Evolutionary conservation across 2,113 vertebrate genomes (phyloP).

Genomic region (Ptilorrhoa leucosticta): DNA sequence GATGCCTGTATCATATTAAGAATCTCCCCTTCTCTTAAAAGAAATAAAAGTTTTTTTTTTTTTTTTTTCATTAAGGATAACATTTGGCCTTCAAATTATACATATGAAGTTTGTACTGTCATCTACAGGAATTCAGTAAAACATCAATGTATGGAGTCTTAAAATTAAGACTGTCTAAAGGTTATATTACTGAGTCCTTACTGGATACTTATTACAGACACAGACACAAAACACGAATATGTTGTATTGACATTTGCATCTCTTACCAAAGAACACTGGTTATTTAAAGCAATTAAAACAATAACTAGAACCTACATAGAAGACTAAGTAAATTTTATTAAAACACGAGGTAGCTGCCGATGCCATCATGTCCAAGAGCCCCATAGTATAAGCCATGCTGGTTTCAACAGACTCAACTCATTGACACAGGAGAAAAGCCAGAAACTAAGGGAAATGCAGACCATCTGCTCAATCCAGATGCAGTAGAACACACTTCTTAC

Average conservation of each 20-base stretch:
- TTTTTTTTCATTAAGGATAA: not conserved
- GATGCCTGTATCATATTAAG: not conserved
- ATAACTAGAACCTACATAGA: not conserved
- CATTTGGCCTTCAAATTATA: not conserved
- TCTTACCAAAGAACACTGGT: not conserved
- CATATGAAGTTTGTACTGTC: not conserved
- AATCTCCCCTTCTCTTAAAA: not conserved
- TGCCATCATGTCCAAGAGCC: conserved; percentile 52
- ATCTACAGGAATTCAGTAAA: not conserved
- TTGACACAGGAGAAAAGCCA: conserved; percentile 68
- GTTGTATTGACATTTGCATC: not conserved
- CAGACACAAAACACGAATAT: not conserved
- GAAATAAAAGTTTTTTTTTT: not conserved
- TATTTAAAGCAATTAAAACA: conserved; percentile 15
- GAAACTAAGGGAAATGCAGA: conserved; percentile 58
- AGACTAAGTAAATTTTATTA: conserved; percentile 26
- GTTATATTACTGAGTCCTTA: not conserved
- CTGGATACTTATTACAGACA: not conserved
- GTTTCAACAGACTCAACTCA: conserved; percentile 65
- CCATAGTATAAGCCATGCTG: conserved; percentile 11
- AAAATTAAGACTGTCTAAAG: not conserved
- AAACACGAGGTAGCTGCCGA: conserved; percentile 13
- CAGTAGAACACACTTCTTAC: conserved; percentile 68
- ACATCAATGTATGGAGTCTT: not conserved
- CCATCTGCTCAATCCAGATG: conserved; percentile 74